Conservation (phyloP, 2,113 vertebrate species). For the Macroglossus sobrinus region DNA sequence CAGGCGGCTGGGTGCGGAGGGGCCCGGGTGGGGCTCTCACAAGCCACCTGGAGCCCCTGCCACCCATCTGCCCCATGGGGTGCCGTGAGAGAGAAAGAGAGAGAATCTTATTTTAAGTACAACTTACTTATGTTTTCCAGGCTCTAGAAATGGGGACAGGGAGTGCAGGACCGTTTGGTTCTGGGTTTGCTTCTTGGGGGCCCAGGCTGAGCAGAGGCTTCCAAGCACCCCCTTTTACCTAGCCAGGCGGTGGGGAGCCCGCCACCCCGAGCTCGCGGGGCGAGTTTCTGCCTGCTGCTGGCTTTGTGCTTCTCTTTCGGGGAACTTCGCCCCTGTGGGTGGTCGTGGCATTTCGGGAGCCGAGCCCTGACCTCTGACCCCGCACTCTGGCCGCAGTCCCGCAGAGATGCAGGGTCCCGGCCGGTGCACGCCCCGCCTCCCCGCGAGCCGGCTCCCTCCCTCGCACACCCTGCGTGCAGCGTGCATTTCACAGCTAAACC, state of each 20-base stretch:
- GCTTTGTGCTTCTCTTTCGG: not conserved
- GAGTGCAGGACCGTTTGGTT: not conserved
- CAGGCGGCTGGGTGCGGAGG: not conserved
- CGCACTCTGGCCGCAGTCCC: not conserved
- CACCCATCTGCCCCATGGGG: accelerated
- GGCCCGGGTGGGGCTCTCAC: not conserved
- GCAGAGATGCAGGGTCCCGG: accelerated
- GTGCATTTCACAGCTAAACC: not conserved
- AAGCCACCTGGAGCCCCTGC: too few species aligned
- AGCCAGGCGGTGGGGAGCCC: conserved; percentile 70
- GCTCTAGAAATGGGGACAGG: not conserved
- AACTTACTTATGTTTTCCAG: not conserved
- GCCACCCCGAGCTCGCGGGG: conserved; percentile 56
- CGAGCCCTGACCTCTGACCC: not conserved
- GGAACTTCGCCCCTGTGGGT: accelerated
- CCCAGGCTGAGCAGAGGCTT: not conserved
- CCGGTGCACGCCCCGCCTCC: too few species aligned
- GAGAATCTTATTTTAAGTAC: not conserved
- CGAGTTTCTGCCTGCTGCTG: conserved; percentile 55
- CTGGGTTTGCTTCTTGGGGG: not conserved
- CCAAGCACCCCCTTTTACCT: not conserved
- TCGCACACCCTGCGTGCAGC: not conserved
- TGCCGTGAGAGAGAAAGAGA: not conserved
- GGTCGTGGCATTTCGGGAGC: not conserved
- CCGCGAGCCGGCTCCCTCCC: accelerated